Conservation (phyloP, 2,797 vertebrate species). For the Bucorvus abyssinicus region DNA sequence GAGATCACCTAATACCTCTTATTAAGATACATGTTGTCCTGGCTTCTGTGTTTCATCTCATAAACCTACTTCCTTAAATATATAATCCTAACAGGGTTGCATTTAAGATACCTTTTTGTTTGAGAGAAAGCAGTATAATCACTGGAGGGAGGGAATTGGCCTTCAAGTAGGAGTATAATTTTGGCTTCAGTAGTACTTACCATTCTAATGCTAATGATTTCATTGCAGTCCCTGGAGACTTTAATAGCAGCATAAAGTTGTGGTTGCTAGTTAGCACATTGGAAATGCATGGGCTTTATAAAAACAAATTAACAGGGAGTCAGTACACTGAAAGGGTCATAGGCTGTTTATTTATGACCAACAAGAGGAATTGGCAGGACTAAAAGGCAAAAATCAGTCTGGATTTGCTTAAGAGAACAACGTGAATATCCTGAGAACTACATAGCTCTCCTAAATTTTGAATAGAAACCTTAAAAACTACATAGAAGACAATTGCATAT, state of each 20-base stretch:
- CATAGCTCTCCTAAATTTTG: not conserved
- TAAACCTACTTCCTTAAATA: not conserved
- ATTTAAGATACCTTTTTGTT: not conserved
- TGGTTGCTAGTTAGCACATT: not conserved
- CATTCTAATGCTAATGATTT: slow-evolving; percentile 16
- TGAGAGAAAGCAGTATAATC: not conserved
- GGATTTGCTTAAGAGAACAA: not conserved
- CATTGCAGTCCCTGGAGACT: not conserved
- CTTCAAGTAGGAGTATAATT: not conserved
- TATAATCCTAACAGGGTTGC: not conserved
- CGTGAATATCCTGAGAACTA: not conserved
- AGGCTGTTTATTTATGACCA: not conserved
- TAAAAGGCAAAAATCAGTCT: not conserved
- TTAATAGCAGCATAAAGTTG: not conserved
- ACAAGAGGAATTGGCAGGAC: not conserved
- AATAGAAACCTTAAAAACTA: not conserved
- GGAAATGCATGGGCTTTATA: not conserved
- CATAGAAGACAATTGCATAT: not conserved
- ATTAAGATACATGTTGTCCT: not conserved
- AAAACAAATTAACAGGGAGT: slow-evolving; percentile 1
- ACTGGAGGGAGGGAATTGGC: not conserved
- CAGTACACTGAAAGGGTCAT: not conserved
- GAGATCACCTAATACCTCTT: not conserved
- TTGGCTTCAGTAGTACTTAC: not conserved
- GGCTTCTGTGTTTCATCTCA: not conserved